phyloP scores from a whole-genome alignment of 2,888 invertebrate genomes.

The Griposia aprilina region DNA sequence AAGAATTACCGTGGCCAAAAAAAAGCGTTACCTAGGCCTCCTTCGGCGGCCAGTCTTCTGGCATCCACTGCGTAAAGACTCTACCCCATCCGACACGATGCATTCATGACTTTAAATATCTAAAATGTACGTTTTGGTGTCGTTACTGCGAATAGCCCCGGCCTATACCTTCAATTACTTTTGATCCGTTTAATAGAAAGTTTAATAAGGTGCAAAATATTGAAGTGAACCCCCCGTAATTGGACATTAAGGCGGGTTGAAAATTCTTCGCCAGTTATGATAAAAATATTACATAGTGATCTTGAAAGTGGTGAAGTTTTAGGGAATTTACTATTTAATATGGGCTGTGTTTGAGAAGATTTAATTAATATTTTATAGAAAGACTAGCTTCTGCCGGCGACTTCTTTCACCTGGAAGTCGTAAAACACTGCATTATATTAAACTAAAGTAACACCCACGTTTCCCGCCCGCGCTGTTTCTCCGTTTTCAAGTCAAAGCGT shows the following conservation, averaged over 20 bases:
- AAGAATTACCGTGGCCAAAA: no score
- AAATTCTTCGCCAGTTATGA: slow-evolving; percentile 17
- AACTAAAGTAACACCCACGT: no score
- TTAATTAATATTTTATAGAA: not conserved
- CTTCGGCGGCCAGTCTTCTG: not conserved
- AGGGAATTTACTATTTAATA: not conserved
- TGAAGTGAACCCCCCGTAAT: slow-evolving; percentile 43
- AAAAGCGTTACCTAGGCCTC: not conserved
- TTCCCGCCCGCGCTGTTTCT: no score
- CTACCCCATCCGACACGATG: not conserved
- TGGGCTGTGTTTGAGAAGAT: not conserved
- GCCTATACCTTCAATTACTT: slow-evolving; percentile 49
- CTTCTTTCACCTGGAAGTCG: no score
- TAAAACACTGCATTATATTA: no score
- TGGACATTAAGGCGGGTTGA: slow-evolving; percentile 33
- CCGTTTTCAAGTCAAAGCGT: no score
- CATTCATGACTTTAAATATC: not conserved
- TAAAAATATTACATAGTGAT: slow-evolving; percentile 6
- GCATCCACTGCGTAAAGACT: no score
- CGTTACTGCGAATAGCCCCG: slow-evolving; percentile 43
- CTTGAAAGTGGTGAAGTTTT: not conserved
- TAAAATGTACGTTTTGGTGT: slow-evolving; percentile 20
- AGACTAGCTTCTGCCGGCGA: not conserved
- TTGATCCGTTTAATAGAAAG: slow-evolving; percentile 57
- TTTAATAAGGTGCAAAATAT: slow-evolving; percentile 67